phyloP scores from a whole-genome alignment of 2,888 invertebrate genomes.

The Dyspetes luteomarginatus region DNA sequence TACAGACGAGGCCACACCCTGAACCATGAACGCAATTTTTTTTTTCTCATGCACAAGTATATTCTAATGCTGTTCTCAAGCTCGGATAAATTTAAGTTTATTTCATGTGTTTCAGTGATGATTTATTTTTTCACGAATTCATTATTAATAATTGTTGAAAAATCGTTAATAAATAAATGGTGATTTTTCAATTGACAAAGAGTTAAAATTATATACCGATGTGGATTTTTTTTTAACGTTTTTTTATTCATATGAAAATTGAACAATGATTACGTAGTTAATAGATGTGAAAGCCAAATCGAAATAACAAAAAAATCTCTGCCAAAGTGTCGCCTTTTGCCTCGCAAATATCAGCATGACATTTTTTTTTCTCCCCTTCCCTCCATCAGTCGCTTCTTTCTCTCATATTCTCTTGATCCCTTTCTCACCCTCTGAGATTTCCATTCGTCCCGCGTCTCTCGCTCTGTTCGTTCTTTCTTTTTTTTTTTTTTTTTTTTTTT shows the following conservation, averaged over 20 bases:
- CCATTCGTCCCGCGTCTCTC: constrained; percentile 54
- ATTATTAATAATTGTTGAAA: too few species aligned
- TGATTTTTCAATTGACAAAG: too few species aligned
- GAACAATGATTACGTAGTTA: too few species aligned
- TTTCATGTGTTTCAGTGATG: too few species aligned
- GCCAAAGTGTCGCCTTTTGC: too few species aligned
- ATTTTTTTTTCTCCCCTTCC: constrained; percentile 23
- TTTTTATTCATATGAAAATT: too few species aligned
- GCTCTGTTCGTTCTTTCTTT: not conserved
- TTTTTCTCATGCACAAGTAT: constrained; percentile 20
- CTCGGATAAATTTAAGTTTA: not conserved
- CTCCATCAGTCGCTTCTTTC: constrained; percentile 12
- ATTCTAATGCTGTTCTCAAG: not conserved
- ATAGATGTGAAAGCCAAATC: too few species aligned
- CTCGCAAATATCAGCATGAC: constrained; percentile 24
- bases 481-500: constrained; percentile 2
- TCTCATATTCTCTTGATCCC: constrained; percentile 10
- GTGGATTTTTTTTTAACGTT: too few species aligned
- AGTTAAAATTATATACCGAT: too few species aligned
- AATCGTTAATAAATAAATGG: too few species aligned
- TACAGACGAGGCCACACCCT: constrained; percentile 52
- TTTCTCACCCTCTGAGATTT: constrained; percentile 61
- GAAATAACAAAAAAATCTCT: too few species aligned
- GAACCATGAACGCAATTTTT: constrained; percentile 44
- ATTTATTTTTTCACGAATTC: too few species aligned